Conservation (phyloP, 2,113 vertebrate genomes). For the Upupa epops region DNA sequence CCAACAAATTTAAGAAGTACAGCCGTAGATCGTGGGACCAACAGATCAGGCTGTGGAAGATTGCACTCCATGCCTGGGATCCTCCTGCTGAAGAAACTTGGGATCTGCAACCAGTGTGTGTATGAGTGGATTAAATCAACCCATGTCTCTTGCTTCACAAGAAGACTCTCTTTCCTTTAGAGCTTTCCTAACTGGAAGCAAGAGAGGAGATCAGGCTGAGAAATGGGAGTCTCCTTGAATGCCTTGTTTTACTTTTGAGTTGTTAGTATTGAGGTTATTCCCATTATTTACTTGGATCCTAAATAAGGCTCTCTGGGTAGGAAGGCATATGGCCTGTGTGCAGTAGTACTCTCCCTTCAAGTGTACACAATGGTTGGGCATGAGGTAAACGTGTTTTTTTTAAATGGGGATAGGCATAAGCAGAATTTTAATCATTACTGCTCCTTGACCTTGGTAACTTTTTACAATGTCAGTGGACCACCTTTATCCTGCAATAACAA, state of each 20-base stretch:
- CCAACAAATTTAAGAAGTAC: constrained; percentile 97
- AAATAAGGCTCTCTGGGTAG: accelerated
- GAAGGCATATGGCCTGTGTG: not conserved
- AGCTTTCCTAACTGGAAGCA: not conserved
- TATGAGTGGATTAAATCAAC: not conserved
- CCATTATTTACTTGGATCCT: not conserved
- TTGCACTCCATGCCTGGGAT: constrained; percentile 94
- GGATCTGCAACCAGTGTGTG: constrained; percentile 83
- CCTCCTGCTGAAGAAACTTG: constrained; percentile 80
- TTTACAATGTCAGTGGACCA: not conserved
- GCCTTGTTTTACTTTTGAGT: not conserved
- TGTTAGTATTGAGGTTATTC: not conserved
- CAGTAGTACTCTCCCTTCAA: not conserved
- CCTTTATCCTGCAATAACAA: not conserved
- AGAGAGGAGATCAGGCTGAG: not conserved
- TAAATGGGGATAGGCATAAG: not conserved
- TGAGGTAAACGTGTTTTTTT: not conserved
- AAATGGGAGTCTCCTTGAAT: not conserved
- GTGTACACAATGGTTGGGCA: not conserved
- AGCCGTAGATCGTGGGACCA: constrained; percentile 98
- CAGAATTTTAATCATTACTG: not conserved
- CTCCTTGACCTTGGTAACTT: not conserved
- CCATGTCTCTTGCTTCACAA: not conserved
- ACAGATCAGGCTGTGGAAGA: constrained; percentile 95
- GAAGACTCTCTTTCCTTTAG: not conserved